phyloP scores from a whole-genome alignment of 2,888 invertebrate genomes.

The Tinea semifulvella region DNA sequence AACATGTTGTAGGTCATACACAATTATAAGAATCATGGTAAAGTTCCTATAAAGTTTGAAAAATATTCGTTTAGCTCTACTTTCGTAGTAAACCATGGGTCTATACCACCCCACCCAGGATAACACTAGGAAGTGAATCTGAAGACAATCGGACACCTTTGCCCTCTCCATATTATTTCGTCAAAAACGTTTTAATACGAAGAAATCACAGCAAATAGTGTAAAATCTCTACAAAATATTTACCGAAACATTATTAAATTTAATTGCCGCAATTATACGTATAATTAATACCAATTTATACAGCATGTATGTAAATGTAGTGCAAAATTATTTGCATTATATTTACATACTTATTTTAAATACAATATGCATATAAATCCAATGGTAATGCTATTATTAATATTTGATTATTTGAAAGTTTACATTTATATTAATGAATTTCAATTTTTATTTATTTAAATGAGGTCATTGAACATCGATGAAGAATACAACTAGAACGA shows the following conservation, averaged over 20 bases:
- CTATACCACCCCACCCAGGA: not conserved
- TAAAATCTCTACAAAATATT: not conserved
- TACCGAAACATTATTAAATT: not conserved
- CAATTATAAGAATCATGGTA: not conserved
- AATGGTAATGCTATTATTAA: no score
- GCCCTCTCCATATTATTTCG: not conserved
- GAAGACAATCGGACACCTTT: not conserved
- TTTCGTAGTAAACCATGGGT: slow-evolving; percentile 1
- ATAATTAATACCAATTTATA: not conserved
- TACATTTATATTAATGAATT: no score
- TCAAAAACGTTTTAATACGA: not conserved
- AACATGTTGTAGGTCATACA: not conserved
- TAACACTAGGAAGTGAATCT: not conserved
- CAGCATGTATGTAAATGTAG: no score
- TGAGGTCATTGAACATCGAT: no score
- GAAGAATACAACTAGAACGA: no score
- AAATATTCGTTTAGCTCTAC: not conserved
- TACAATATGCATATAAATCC: no score
- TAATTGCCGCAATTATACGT: not conserved
- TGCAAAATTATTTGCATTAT: no score
- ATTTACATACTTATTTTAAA: no score
- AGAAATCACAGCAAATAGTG: not conserved
- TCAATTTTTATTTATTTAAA: no score
- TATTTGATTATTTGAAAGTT: no score
- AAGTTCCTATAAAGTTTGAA: slow-evolving; percentile 4